phyloP scores from a whole-genome alignment of 2,113 vertebrate species.

The Montifringilla adamsi region DNA sequence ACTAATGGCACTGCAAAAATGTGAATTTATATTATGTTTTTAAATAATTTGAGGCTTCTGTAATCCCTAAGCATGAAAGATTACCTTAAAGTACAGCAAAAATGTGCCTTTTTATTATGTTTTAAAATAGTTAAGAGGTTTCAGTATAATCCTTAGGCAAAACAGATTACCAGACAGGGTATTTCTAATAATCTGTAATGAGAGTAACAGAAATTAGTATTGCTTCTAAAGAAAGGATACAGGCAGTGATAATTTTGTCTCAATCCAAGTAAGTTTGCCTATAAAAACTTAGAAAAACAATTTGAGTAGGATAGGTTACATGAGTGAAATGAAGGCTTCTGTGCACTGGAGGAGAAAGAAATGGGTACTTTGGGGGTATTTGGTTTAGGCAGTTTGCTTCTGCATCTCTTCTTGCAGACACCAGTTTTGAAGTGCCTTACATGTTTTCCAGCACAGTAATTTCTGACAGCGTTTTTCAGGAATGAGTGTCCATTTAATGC shows the following conservation, averaged over 20 bases:
- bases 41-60: neutral
- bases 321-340: neutral
- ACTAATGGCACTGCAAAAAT: neutral
- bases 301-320: neutral
- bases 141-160: neutral
- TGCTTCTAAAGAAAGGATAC: neutral
- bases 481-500: neutral
- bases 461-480: neutral
- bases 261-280: neutral
- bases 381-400: neutral
- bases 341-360: neutral
- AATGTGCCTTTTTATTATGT: neutral
- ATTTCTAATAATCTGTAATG: neutral
- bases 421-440: neutral
- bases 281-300: neutral
- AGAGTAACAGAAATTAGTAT: neutral
- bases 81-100: neutral
- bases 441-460: rapidly evolving
- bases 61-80: neutral
- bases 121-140: neutral
- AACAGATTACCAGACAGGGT: neutral
- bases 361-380: neutral
- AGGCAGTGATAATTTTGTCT: neutral
- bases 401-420: neutral
- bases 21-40: neutral